Percentiles rank a stretch among this genome's conserved stretches.
phyloP scores from a whole-genome alignment of 2,113 vertebrate species.

The Macrotus californicus region DNA sequence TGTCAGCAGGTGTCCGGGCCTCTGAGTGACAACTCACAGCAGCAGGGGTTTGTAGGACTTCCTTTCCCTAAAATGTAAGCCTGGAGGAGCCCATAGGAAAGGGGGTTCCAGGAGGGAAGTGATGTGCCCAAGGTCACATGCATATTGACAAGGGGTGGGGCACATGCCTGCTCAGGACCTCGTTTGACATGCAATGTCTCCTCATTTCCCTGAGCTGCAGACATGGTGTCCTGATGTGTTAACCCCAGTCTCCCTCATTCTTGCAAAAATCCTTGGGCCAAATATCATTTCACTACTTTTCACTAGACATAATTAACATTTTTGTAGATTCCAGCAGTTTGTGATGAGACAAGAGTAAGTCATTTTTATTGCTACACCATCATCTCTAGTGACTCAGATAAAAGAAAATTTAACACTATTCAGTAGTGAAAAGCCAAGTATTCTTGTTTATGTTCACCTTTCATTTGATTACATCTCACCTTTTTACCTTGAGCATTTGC shows the following conservation, averaged over 20 bases:
- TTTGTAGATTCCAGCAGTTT: background rate
- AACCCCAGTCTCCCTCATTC: background rate
- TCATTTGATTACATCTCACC: slow-evolving; percentile 36
- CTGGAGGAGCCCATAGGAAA: background rate
- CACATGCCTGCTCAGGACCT: too few relatives aligned
- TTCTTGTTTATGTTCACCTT: slow-evolving; percentile 21
- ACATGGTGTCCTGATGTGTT: background rate
- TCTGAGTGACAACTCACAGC: background rate
- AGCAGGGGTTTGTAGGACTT: background rate
- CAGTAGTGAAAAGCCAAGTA: background rate
- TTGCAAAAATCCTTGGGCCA: background rate
- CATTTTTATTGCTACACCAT: background rate
- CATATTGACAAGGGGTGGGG: background rate
- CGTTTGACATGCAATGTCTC: too few relatives aligned
- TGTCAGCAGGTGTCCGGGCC: background rate
- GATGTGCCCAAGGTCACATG: background rate
- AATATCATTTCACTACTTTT: background rate
- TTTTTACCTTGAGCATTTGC: background rate
- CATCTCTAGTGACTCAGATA: background rate
- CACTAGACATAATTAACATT: background rate
- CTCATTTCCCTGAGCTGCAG: background rate
- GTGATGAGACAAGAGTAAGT: background rate
- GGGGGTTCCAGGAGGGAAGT: background rate
- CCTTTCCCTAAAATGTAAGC: background rate
- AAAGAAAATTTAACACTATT: slow-evolving; percentile 1